A percentile compares a stretch with the other conserved stretches of the same genome.
phyloP scores from a whole-genome alignment of 2,888 invertebrate species.

The Autographa gamma region DNA sequence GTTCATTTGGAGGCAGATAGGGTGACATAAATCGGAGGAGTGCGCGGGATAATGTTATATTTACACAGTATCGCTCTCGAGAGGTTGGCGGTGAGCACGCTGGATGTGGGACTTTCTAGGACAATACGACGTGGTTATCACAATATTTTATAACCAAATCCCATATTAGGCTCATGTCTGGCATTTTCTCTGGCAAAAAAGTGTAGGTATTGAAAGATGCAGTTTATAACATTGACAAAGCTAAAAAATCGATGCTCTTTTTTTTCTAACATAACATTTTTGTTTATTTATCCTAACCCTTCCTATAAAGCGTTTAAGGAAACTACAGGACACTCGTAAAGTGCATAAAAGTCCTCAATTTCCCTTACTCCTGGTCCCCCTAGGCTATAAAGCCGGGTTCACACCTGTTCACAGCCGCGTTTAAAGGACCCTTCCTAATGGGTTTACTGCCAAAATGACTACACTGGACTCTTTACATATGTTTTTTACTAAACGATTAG shows the following conservation, averaged over 20 bases:
- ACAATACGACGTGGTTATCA: neutral
- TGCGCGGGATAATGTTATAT: conserved; percentile 73
- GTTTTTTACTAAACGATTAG: conserved; percentile 61
- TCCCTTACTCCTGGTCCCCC: conserved; percentile 25
- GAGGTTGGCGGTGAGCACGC: conserved; percentile 59
- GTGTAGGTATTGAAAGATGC: too few relatives aligned
- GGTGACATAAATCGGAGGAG: conserved; percentile 57
- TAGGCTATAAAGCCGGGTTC: conserved; percentile 50
- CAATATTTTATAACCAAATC: neutral
- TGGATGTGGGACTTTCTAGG: conserved; percentile 19
- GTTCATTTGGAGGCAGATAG: conserved; percentile 46
- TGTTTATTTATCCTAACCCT: neutral
- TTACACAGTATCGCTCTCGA: conserved; percentile 71
- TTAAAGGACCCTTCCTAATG: conserved; percentile 71
- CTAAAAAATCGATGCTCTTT: too few relatives aligned
- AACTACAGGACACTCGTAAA: neutral
- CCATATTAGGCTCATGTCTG: neutral
- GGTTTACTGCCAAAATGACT: conserved; percentile 69
- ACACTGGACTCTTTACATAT: conserved; percentile 61
- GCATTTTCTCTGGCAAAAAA: too few relatives aligned
- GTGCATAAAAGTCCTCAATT: neutral
- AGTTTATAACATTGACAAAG: too few relatives aligned
- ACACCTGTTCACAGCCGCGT: conserved; percentile 65
- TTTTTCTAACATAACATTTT: too few relatives aligned
- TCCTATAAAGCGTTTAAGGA: neutral